Percentiles rank a stretch among this genome's conserved stretches.
Conservation (phyloP, 2,797 vertebrate genomes). For the Chaunax sp. region DNA sequence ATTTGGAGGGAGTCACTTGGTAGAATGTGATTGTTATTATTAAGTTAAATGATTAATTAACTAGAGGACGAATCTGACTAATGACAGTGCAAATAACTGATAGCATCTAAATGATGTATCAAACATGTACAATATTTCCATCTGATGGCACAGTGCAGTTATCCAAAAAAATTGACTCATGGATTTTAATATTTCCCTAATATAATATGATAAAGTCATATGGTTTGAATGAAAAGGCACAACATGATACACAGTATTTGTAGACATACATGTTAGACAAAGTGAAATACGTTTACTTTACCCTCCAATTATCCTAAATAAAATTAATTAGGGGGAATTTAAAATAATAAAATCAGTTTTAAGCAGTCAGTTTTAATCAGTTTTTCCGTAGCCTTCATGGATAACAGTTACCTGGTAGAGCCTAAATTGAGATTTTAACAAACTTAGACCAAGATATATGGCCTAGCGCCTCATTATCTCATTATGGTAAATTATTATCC, state of each 20-base stretch:
- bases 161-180: not conserved
- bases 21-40: no score
- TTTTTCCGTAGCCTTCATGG: not conserved
- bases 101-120: not conserved
- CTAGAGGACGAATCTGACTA: not conserved
- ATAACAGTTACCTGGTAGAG: not conserved
- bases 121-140: not conserved
- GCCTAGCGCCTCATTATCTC: not conserved
- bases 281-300: no score
- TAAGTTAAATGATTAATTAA: not conserved
- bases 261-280: no score
- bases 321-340: no score
- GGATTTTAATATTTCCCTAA: not conserved
- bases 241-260: no score
- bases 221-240: no score
- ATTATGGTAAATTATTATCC: no score
- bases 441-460: not conserved
- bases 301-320: no score
- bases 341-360: no score
- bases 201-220: no score
- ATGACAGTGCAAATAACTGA: not conserved
- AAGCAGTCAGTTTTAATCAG: not conserved
- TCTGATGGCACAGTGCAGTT: not conserved
- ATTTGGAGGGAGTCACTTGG: not conserved
- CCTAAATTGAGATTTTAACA: not conserved